These are phyloP conservation scores for Octodonta nipae DNA, from an alignment of 2,888 invertebrate species.

Conservation along the genomic window DNA sequence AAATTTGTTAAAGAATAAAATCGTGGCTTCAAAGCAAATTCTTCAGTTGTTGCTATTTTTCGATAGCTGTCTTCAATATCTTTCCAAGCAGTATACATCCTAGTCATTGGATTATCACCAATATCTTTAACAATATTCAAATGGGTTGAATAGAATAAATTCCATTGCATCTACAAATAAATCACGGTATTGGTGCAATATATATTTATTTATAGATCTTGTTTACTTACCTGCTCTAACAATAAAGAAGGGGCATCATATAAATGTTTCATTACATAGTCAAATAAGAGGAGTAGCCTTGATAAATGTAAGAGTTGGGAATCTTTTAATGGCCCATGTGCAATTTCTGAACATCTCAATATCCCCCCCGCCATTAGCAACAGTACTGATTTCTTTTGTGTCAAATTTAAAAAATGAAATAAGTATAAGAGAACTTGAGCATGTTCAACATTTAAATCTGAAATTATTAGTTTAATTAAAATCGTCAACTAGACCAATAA, in stretches of 20 bases:
- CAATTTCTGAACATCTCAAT: constrained; percentile 52
- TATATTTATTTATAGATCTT: not conserved
- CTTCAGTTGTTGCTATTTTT: constrained; percentile 47
- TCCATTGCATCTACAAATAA: constrained; percentile 54
- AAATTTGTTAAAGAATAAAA: constrained; percentile 80
- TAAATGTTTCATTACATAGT: constrained; percentile 88
- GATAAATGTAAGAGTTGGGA: constrained; percentile 70
- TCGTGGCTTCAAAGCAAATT: constrained; percentile 66
- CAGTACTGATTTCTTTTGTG: constrained; percentile 91
- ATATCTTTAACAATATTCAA: constrained; percentile 46
- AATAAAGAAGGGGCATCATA: constrained; percentile 83
- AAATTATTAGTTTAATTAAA: constrained; percentile 14
- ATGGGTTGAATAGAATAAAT: constrained; percentile 55
- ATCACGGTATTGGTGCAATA: too few species aligned
- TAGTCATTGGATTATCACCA: constrained; percentile 43
- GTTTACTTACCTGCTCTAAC: constrained; percentile 59
- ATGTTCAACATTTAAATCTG: constrained; percentile 90
- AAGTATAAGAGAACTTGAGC: constrained; percentile 83
- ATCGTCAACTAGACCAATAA: not conserved
- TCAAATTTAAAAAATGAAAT: constrained; percentile 86
- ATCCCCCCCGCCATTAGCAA: constrained; percentile 67
- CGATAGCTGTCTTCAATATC: constrained; percentile 65
- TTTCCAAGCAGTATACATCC: constrained; percentile 57
- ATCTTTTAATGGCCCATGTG: constrained; percentile 45
- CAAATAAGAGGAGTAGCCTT: constrained; percentile 71